Base-by-base conservation (phyloP, 2,797 vertebrate species). In the Paramormyrops hopkinsi region DNA sequence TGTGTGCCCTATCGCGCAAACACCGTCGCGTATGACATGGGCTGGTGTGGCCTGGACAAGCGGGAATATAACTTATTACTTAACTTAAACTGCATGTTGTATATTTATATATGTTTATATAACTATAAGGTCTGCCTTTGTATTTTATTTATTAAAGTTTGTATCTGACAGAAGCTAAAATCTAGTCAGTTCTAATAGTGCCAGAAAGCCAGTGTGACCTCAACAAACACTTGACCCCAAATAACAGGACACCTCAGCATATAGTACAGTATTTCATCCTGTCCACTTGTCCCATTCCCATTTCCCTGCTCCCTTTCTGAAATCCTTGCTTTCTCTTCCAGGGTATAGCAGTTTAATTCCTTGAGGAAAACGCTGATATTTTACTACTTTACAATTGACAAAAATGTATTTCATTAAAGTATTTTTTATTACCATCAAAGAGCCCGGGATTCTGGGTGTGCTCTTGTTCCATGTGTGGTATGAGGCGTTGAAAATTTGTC, bases 61-160 rank as follows among this genome's bases (percentile, higher is more conserved):
- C 90, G 90, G 91, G 88, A 90, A 92, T 91, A 98, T 99, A 99
- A 99, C 97, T 99, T 99, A 98, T 98, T 97, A 98, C 97, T 99
- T 99, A 99, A 99, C 97, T 99, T 99, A 99, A 99, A 98, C 98
- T 97, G 97, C 98, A 98, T 99, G 97, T 98, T 98, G 97, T 97
- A 97, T 96, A 56, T 53, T 53, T 86, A 86, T 84, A 46, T 84
- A 48, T 82, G 79, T 83, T 86, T 86, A 50, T 50, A 51, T 44
- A 96, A 97, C 97, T 97, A 97, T 96, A 96, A 96, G 96, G 97
- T 95, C 94, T 97, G 97, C 97, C 93, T 97, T 97, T 97, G 97
- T 98, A 97, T 98, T 97, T 96, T 82, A 53, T 89, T 98, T 99
- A 99, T 99, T 99, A 99, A 99, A 99, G 96, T 96, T 97, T 96